Conservation (phyloP, 2,797 vertebrate genomes). For the Nyctalus aviator region DNA sequence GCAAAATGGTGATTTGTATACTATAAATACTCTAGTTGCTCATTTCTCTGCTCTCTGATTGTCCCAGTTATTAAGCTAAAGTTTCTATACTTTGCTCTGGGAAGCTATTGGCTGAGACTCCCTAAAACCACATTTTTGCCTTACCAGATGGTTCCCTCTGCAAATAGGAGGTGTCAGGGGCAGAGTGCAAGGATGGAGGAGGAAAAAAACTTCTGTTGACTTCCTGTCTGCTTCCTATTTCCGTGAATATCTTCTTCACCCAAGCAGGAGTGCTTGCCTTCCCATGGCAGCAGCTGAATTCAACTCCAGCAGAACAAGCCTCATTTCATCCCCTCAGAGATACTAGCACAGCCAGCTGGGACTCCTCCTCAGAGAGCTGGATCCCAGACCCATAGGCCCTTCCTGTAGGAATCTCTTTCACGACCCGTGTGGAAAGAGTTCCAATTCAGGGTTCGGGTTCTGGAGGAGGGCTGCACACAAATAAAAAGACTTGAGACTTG, state of each 20-base stretch:
- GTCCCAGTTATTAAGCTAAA: not conserved
- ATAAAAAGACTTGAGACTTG: too few species aligned
- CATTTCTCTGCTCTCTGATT: conserved; percentile 92
- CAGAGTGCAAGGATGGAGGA: not conserved
- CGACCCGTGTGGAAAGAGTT: too few species aligned
- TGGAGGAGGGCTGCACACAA: too few species aligned
- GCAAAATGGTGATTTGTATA: conserved; percentile 96
- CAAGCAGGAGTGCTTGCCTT: not conserved
- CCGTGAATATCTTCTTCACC: not conserved
- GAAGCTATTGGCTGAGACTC: not conserved
- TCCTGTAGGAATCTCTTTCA: too few species aligned
- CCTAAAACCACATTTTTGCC: not conserved
- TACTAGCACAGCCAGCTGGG: not conserved
- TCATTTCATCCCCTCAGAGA: not conserved
- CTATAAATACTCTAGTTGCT: conserved; percentile 94
- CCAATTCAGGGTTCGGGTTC: too few species aligned
- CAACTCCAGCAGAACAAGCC: not conserved
- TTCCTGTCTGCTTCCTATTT: not conserved
- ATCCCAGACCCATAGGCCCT: not conserved
- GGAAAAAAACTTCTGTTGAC: not conserved
- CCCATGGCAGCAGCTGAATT: not conserved
- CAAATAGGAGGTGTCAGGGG: not conserved
- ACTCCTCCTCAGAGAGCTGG: not conserved
- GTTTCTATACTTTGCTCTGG: not conserved
- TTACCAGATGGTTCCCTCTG: not conserved